A percentile compares a stretch with the other conserved stretches of the same genome.
Conservation (phyloP, 2,888 invertebrate genomes). For the Lycophotia porphyrea region DNA sequence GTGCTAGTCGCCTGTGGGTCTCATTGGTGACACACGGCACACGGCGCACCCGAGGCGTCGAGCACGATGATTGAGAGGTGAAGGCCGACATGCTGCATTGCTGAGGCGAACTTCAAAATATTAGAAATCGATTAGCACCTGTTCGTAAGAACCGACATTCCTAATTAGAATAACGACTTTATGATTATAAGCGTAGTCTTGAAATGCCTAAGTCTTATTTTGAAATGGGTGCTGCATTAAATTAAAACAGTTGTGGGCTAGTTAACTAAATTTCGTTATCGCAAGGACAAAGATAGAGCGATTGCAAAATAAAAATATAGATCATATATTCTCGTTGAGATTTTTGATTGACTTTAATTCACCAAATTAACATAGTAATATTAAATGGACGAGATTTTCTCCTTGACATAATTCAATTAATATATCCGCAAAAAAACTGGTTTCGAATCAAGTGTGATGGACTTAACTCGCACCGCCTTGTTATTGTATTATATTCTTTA, state of each 20-base stretch:
- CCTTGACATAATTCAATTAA: conserved; percentile 6
- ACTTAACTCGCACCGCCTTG: background rate
- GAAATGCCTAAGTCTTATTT: background rate
- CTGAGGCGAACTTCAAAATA: conserved; percentile 21
- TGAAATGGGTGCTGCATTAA: conserved; percentile 1
- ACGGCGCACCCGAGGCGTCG: conserved; percentile 44
- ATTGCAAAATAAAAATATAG: background rate
- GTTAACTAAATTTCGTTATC: background rate
- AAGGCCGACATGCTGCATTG: conserved; percentile 49
- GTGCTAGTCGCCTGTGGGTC: conserved; percentile 32
- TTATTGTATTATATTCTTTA: background rate
- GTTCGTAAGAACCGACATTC: conserved; percentile 14
- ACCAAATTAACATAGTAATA: background rate
- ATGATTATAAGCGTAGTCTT: conserved; percentile 17
- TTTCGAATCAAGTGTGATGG: background rate
- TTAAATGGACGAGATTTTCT: background rate
- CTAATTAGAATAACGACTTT: conserved; percentile 11
- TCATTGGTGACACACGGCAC: conserved; percentile 47
- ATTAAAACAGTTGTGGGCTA: background rate
- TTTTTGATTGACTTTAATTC: conserved; percentile 13
- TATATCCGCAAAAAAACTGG: conserved; percentile 13
- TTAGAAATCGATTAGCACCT: conserved; percentile 40
- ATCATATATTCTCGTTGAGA: background rate
- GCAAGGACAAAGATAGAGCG: background rate
- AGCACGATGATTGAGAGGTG: conserved; percentile 54